These are phyloP conservation scores for Noctua janthe DNA, from an alignment of 2,888 invertebrate genomes.

Conservation along the genomic window DNA sequence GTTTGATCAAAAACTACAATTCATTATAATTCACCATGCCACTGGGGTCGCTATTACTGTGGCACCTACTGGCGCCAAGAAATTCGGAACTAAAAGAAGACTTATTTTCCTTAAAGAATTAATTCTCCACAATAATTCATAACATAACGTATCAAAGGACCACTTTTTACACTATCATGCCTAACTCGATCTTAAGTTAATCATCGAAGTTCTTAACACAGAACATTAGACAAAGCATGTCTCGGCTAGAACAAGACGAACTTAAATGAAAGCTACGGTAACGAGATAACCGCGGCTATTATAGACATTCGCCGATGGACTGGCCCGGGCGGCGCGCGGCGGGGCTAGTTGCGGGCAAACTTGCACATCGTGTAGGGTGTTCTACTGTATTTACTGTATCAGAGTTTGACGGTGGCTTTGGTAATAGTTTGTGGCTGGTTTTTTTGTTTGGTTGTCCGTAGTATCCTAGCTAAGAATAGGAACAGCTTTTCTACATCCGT, in stretches of 20 bases:
- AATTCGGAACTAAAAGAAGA: neutral
- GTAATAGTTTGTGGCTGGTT: constrained; percentile 7
- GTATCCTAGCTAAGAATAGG: neutral
- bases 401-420: constrained; percentile 27
- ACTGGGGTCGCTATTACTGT: neutral
- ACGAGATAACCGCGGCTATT: constrained; percentile 63
- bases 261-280: constrained; percentile 67
- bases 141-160: neutral
- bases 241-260: constrained; percentile 52
- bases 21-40: neutral
- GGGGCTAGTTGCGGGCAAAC: constrained; percentile 44
- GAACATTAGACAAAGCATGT: constrained; percentile 61
- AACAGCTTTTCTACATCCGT: neutral
- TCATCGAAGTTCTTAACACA: constrained; percentile 31
- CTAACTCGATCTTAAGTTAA: constrained; percentile 20
- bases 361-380: constrained; percentile 44
- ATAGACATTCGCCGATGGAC: constrained; percentile 53
- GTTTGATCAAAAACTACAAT: neutral
- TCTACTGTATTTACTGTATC: constrained; percentile 39
- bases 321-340: constrained; percentile 33
- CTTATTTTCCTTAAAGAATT: no score
- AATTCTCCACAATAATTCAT: neutral
- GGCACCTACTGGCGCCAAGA: no score
- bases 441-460: constrained; percentile 12
- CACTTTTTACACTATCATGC: neutral